These are phyloP conservation scores for Rhinichthys klamathensis DNA, from an alignment of 2,113 vertebrate species.

Conservation along the genomic window DNA sequence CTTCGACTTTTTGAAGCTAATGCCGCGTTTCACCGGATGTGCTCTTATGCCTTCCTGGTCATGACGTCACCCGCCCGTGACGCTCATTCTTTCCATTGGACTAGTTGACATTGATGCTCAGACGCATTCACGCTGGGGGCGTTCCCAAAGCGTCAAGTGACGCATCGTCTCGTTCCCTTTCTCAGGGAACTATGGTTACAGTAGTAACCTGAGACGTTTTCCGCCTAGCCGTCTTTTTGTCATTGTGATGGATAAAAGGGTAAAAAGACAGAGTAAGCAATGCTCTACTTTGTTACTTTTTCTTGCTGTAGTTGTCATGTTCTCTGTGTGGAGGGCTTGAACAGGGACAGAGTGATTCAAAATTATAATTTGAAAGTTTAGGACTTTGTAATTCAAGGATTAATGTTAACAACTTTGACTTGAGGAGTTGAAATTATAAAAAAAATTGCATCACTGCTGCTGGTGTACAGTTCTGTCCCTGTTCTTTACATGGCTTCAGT, in stretches of 20 bases:
- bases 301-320: slow-evolving; percentile 14
- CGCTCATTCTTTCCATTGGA: no score
- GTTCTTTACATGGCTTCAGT: slow-evolving; percentile 28
- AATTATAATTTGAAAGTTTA: slow-evolving; percentile 6
- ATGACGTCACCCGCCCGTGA: no score
- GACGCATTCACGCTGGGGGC: no score
- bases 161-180: no score
- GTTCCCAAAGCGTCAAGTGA: no score
- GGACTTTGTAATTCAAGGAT: background rate
- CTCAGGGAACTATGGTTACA: no score
- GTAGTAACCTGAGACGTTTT: no score
- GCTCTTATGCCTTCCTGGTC: no score
- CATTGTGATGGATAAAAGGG: background rate
- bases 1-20: no score
- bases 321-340: slow-evolving; percentile 21
- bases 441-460: background rate
- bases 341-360: slow-evolving; percentile 26
- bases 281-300: slow-evolving; percentile 16
- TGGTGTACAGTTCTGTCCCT: slow-evolving; percentile 39
- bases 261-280: slow-evolving; percentile 9
- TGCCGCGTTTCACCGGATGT: no score
- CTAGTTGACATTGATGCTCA: no score
- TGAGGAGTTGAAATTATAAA: background rate
- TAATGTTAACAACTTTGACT: background rate
- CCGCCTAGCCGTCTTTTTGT: background rate